Conservation (phyloP, 2,888 invertebrate genomes). For the Ceramica pisi region DNA sequence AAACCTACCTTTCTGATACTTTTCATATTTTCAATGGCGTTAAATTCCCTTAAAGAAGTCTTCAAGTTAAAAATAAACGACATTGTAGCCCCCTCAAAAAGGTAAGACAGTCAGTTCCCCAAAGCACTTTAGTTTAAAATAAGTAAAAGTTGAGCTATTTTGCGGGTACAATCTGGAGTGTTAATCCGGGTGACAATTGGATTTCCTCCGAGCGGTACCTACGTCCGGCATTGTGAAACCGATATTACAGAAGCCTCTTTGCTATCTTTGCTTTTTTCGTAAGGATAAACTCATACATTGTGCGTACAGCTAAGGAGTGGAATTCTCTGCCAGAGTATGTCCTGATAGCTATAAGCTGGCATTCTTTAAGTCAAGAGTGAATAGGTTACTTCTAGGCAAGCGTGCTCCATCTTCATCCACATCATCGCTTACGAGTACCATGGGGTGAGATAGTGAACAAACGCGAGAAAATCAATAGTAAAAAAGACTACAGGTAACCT, state of each 20-base stretch:
- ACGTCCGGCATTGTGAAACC: neutral
- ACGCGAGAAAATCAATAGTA: too few species aligned
- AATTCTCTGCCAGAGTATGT: too few species aligned
- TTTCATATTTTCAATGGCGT: neutral
- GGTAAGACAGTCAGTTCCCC: constrained; percentile 26
- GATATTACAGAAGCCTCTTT: constrained; percentile 31
- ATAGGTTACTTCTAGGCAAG: too few species aligned
- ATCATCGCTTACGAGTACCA: too few species aligned
- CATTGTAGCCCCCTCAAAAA: constrained; percentile 10
- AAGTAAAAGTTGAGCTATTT: constrained; percentile 60
- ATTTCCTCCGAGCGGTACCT: constrained; percentile 48
- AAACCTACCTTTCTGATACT: neutral
- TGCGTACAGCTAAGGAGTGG: too few species aligned
- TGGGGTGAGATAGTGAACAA: too few species aligned
- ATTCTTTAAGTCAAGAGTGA: too few species aligned
- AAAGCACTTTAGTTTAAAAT: constrained; percentile 59
- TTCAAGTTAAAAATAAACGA: constrained; percentile 4
- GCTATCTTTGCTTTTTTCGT: neutral
- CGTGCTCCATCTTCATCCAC: too few species aligned
- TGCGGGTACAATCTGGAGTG: constrained; percentile 49
- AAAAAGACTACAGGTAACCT: too few species aligned
- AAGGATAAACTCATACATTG: neutral
- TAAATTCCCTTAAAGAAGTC: constrained; percentile 1
- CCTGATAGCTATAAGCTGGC: too few species aligned
- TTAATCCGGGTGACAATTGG: constrained; percentile 66